These are phyloP conservation scores for Acanthopleura granulata DNA, from an alignment of 2,888 invertebrate species.

Conservation along the genomic window DNA sequence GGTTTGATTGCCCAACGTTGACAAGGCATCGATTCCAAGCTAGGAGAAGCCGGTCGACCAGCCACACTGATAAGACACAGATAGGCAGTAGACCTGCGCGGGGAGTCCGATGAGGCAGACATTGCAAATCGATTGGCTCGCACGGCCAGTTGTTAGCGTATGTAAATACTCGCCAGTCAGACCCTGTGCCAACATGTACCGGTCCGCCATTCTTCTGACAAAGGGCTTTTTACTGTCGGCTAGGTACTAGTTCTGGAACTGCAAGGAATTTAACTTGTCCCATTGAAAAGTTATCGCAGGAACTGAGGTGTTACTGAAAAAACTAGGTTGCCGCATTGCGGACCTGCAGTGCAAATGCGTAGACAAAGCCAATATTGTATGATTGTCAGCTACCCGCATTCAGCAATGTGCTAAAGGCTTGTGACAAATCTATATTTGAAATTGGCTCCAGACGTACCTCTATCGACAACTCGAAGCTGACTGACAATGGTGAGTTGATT, in stretches of 20 bases:
- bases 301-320: background rate
- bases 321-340: conserved; percentile 10
- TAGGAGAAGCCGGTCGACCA: too few species aligned
- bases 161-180: background rate
- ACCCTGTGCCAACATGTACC: background rate
- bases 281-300: background rate
- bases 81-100: background rate
- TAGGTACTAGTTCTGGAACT: background rate
- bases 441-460: too few species aligned
- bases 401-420: too few species aligned
- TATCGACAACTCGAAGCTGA: too few species aligned
- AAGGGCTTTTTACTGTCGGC: conserved; percentile 1
- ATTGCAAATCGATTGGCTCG: background rate
- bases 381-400: background rate
- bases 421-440: too few species aligned
- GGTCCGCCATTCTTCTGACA: background rate
- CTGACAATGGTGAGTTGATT: too few species aligned
- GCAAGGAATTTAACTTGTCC: background rate
- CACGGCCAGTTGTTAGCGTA: conserved; percentile 6
- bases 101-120: too few species aligned
- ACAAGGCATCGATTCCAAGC: too few species aligned
- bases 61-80: background rate
- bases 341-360: background rate
- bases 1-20: too few species aligned
- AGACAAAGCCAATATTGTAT: background rate